A percentile compares a stretch with the other conserved stretches of the same genome.
These are phyloP conservation scores for Takifugu ocellatus DNA, from an alignment of 2,797 vertebrate genomes.

Conservation along the genomic window DNA sequence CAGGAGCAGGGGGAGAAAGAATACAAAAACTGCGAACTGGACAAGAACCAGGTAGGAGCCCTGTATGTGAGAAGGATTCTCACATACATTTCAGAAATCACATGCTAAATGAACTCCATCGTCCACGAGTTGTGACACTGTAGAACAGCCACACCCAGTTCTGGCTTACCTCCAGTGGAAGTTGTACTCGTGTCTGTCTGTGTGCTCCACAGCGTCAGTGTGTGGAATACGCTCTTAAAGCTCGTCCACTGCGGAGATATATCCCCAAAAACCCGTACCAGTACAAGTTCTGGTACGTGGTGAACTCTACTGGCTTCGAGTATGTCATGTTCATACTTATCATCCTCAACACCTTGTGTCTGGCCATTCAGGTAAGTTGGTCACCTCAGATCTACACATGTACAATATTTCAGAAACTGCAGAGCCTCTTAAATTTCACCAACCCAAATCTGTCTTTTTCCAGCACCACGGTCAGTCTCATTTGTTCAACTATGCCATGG, in stretches of 20 bases:
- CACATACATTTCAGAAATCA: too few relatives aligned
- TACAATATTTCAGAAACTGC: background rate
- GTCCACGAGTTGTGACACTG: too few relatives aligned
- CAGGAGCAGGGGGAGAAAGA: constrained; percentile 99
- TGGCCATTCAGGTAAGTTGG: constrained; percentile 92
- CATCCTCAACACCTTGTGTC: constrained; percentile 97
- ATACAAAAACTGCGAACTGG: constrained; percentile 99
- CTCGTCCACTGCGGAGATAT: constrained; percentile 91
- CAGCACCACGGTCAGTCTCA: constrained; percentile 96
- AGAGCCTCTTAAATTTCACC: too few relatives aligned
- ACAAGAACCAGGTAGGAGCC: constrained; percentile 93
- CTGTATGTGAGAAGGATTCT: background rate
- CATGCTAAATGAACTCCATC: too few relatives aligned
- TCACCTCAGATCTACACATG: background rate
- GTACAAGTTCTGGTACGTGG: constrained; percentile 99
- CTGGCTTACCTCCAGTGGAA: background rate
- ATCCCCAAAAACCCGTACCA: constrained; percentile 99
- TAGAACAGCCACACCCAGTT: background rate
- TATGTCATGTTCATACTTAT: constrained; percentile 99
- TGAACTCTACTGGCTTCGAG: constrained; percentile 97
- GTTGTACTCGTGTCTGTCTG: background rate
- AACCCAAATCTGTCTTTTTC: constrained; percentile 26
- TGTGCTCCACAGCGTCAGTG: constrained; percentile 85
- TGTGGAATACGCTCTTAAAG: constrained; percentile 97
- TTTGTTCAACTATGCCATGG: constrained; percentile 95